Evolutionary conservation across 2,888 invertebrate genomes (phyloP).

Genomic region (Polia nebulosa): DNA sequence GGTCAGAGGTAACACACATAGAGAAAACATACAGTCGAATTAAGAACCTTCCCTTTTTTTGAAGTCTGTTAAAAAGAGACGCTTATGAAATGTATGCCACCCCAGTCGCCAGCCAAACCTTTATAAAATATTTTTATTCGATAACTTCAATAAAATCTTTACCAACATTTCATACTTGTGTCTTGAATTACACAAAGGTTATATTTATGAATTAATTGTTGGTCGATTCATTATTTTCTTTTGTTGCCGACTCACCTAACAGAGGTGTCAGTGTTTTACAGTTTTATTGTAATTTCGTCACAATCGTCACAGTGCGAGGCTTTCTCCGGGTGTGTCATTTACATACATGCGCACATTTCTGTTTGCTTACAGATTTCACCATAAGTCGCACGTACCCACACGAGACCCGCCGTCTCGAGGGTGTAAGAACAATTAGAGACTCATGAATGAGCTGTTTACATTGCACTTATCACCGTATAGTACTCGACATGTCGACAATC

Average conservation of each 20-base stretch:
- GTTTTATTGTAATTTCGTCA: slow-evolving; percentile 83
- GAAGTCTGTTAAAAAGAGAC: too few relatives aligned
- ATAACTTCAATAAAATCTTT: too few relatives aligned
- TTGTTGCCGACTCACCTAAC: slow-evolving; percentile 69
- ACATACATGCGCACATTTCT: slow-evolving; percentile 83
- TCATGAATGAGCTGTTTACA: slow-evolving; percentile 66
- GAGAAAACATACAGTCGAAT: too few relatives aligned
- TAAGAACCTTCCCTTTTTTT: too few relatives aligned
- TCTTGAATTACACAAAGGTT: too few relatives aligned
- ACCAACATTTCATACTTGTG: too few relatives aligned
- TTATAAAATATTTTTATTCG: too few relatives aligned
- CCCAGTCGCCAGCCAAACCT: too few relatives aligned
- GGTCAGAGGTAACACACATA: too few relatives aligned
- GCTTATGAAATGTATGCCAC: too few relatives aligned
- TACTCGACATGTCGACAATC: slow-evolving; percentile 52
- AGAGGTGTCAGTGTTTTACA: slow-evolving; percentile 74
- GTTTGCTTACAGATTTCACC: slow-evolving; percentile 88
- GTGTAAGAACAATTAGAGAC: slow-evolving; percentile 59
- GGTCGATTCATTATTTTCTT: slow-evolving; percentile 31
- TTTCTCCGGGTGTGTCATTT: slow-evolving; percentile 86
- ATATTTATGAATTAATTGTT: slow-evolving; percentile 42
- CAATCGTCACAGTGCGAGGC: slow-evolving; percentile 80
- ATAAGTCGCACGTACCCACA: slow-evolving; percentile 61
- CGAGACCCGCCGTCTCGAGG: slow-evolving; percentile 50
- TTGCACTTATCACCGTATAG: slow-evolving; percentile 62